These are phyloP conservation scores for Heteronetta atricapilla DNA, from an alignment of 2,113 vertebrate genomes.

Conservation along the genomic window DNA sequence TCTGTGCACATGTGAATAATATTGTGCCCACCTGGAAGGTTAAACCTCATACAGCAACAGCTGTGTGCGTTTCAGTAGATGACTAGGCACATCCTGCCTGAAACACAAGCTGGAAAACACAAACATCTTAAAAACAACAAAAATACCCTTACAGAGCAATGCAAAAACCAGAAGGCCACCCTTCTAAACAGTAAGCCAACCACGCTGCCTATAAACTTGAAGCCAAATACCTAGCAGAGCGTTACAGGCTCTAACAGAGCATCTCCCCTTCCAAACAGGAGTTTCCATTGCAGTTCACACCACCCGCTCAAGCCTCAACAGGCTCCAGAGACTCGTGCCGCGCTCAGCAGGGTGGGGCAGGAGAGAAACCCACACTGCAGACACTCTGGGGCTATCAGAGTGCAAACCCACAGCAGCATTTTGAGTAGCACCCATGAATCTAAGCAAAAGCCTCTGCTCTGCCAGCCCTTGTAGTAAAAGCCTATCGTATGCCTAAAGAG, in stretches of 20 bases:
- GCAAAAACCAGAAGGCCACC: not conserved
- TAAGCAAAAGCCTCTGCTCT: not conserved
- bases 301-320: constrained; percentile 50
- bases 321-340: not conserved
- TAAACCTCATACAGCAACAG: not conserved
- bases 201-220: not conserved
- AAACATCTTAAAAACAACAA: not conserved
- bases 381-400: not conserved
- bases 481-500: not conserved
- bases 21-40: not conserved
- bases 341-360: constrained; percentile 28
- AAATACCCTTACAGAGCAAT: not conserved
- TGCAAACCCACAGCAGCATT: constrained; percentile 10
- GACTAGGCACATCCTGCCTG: not conserved
- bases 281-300: not conserved
- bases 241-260: not conserved
- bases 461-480: not conserved
- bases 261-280: not conserved
- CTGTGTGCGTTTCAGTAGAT: not conserved
- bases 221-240: not conserved
- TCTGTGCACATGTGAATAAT: not conserved
- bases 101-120: not conserved
- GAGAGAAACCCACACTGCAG: not conserved
- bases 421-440: not conserved
- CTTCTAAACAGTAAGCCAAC: not conserved